phyloP scores from a whole-genome alignment of 2,113 vertebrate genomes.

The Paralichthys olivaceus region DNA sequence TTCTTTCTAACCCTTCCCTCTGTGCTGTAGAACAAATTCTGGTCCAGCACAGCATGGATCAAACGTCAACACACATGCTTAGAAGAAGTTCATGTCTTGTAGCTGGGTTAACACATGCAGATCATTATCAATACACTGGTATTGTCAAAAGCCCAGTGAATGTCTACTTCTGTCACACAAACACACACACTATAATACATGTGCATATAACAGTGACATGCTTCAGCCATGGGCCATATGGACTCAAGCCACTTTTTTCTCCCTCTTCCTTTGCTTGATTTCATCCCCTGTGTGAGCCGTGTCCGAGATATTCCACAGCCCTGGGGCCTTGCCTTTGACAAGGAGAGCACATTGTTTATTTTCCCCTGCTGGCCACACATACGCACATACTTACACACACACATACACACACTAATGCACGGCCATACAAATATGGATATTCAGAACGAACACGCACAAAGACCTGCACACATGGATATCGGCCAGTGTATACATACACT shows the following conservation, averaged over 20 bases:
- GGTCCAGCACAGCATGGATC: constrained; percentile 22
- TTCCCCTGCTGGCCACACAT: constrained; percentile 61
- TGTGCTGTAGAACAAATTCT: neutral
- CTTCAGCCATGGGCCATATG: constrained; percentile 53
- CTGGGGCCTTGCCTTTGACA: constrained; percentile 71
- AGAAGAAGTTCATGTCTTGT: constrained; percentile 5
- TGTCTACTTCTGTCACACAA: neutral
- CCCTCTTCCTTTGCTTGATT: constrained; percentile 58
- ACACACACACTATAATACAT: neutral
- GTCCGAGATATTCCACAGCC: constrained; percentile 73
- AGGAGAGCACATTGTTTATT: constrained; percentile 78
- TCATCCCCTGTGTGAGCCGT: constrained; percentile 58
- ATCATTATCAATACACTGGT: constrained; percentile 1
- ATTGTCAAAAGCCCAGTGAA: constrained; percentile 4
- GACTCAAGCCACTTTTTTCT: constrained; percentile 31
- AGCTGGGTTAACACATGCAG: constrained; percentile 5
- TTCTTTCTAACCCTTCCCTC: neutral
- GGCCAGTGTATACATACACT: constrained; percentile 12
- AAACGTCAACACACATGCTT: constrained; percentile 9
- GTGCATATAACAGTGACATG: constrained; percentile 36
- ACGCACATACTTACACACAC: constrained; percentile 8
- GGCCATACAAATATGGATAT: constrained; percentile 41
- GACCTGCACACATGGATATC: constrained; percentile 6
- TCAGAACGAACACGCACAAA: constrained; percentile 10
- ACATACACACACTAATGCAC: constrained; percentile 14